Evolutionary conservation across 2,113 vertebrate species (phyloP), one percentile per base, ranked within the genome.

Genomic region (Cinclus cinclus): DNA sequence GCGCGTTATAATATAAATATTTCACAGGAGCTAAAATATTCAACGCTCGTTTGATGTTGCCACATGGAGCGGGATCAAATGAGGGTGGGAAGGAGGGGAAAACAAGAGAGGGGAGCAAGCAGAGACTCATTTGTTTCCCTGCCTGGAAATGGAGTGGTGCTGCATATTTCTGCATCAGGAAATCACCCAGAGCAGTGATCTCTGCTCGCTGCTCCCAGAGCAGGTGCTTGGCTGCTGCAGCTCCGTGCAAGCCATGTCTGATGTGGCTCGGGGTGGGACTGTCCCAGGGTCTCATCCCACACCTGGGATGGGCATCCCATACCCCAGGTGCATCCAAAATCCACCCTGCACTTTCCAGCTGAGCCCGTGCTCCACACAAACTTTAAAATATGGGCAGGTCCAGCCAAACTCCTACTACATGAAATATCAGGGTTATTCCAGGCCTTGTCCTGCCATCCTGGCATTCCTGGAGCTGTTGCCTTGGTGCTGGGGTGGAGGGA

Each of bases 1-100:
- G 8, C 55, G 73, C 15, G 0, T 84, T 68, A 22, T 7, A 15
- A 60, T 28, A 87, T 87, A 64, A 91, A 89, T 95, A 75, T 92
- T 92, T 92, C 25, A 94, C 41, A 11, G 92, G 60, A 94, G 77
- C 81, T 89, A 37, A 96, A 94, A 87, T 42, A 92, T 82, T 59
- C 91, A 47, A 3, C 41, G 1, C 41, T 44, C 2, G 10, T 82
- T 89, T 91, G 92, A 82, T 82, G 92, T 21, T 75, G 91, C 91
- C 94, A 87, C 91, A 21, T 78, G 71, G 94, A 90, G 92, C 0
- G 49, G 69, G 70, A 87, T 74, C 52, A 42, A 73, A 77, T 39
- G 58, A 80, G 35, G 64, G 33, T 30, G 83, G 83, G 74, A 55
- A 80, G 81, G 67, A 93, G 87, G 82, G 64, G 67, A 39, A 16